Evolutionary conservation across 2,888 invertebrate species (phyloP), one percentile per base, ranked within the genome.

Genomic region (Cerastoderma edule): DNA sequence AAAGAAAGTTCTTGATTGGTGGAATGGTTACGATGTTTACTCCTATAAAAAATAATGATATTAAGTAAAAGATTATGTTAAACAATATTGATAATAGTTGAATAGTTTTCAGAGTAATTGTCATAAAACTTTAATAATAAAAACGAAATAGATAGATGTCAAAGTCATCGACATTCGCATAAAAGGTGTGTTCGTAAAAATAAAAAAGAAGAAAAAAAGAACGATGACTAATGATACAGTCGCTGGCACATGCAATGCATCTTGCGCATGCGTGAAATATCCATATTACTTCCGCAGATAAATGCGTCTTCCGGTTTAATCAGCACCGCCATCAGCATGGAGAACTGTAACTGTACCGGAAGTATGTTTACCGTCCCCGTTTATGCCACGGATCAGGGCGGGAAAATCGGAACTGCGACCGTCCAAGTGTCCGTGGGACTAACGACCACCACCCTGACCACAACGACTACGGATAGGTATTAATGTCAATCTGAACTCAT

Each of bases 301-400:
- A 60, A 60, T 24, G n/a, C 60, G 24, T 39, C 60, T 4, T 60
- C 60, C 24, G 66, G 66, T 22, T 19, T n/a, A 28, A 66, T 66
- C 4, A 50, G 30, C 13, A 66, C 66, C 8, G 50, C 48, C 19
- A 33, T 66, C 1, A 50, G 33, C 22, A 66, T 66, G 19, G 48
- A 48, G 24, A 66, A 48, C 50, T 66, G 66, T 66, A 32, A 50
- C 50, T 66, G 66, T 50, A 48, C 66, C 13, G 50, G 48, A 16
- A 50, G 0, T 22, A 50, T 33, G 24, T 66, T 33, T 32, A 30
- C 48, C 10, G n/a, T 66, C 13, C 66, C 66, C 22, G 33, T 66
- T 24, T 32, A 50, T n/a, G 66, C 66, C 22, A 66, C 66, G 19
- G 66, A 66, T 13, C 50, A 48, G 30, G 66, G 66, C 22, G 66